These are phyloP conservation scores for Hypothenemus hampei DNA, from an alignment of 1,140 invertebrate species.

Conservation along the genomic window DNA sequence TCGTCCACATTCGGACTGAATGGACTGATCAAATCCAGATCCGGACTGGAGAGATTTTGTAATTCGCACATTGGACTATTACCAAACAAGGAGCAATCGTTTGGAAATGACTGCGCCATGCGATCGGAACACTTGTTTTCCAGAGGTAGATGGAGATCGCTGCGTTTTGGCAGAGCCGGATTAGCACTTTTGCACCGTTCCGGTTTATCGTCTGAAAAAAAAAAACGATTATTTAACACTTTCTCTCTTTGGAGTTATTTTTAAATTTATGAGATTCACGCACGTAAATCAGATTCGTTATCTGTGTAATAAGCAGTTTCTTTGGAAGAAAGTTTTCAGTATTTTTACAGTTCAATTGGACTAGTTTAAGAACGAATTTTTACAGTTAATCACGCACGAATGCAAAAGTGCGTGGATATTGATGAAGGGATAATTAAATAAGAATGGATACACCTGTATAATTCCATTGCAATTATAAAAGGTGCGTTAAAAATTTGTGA, in stretches of 20 bases:
- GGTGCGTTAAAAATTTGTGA: too few species aligned
- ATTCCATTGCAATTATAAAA: too few species aligned
- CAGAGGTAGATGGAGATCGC: constrained; percentile 50
- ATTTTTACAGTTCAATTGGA: background rate
- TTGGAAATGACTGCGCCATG: constrained; percentile 46
- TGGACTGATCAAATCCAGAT: constrained; percentile 54
- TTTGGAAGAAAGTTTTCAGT: too few species aligned
- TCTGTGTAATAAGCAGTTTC: background rate
- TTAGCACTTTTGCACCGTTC: constrained; percentile 35
- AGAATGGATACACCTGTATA: too few species aligned
- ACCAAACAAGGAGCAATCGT: constrained; percentile 32
- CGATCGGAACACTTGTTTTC: constrained; percentile 47
- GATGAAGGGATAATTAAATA: too few species aligned
- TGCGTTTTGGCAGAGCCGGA: constrained; percentile 42
- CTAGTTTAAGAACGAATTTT: too few species aligned
- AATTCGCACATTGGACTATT: constrained; percentile 47
- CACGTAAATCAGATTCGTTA: too few species aligned
- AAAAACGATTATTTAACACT: too few species aligned
- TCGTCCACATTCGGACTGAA: constrained; percentile 34
- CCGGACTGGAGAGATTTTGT: constrained; percentile 54
- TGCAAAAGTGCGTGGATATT: too few species aligned
- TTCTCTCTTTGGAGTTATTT: too few species aligned
- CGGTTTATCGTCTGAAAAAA: constrained; percentile 57
- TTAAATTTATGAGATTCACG: too few species aligned
- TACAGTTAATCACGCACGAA: too few species aligned